phyloP scores from a whole-genome alignment of 2,888 invertebrate genomes.

The Caenorhabditis drosophilae region DNA sequence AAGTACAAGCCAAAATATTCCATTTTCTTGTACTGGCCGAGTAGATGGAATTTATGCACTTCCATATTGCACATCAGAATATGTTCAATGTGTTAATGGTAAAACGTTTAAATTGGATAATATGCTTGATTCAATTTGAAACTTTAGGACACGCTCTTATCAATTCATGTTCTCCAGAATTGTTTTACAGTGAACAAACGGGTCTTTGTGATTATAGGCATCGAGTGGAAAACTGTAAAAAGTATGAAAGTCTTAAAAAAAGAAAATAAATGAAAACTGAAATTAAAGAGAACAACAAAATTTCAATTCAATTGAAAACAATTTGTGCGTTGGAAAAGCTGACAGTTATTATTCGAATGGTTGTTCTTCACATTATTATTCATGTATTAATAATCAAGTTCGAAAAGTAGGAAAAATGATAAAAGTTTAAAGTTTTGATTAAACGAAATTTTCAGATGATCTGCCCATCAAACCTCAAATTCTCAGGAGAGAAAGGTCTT shows the following conservation, averaged over 20 bases:
- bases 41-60: slow-evolving; percentile 49
- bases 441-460: slow-evolving; percentile 15
- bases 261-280: too few species aligned
- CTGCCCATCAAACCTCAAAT: slow-evolving; percentile 37
- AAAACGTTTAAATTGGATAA: too few species aligned
- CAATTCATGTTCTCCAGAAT: slow-evolving; percentile 23
- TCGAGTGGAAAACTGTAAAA: slow-evolving; percentile 31
- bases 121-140: too few species aligned
- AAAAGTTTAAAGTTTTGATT: background rate
- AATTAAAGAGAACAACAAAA: too few species aligned
- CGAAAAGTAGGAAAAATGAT: slow-evolving; percentile 13
- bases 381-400: slow-evolving; percentile 39
- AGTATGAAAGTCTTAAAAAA: too few species aligned
- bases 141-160: slow-evolving; percentile 19
- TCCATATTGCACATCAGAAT: slow-evolving; percentile 39
- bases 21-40: slow-evolving; percentile 17
- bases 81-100: slow-evolving; percentile 46
- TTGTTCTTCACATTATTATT: slow-evolving; percentile 47
- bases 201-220: slow-evolving; percentile 48
- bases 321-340: slow-evolving; percentile 42
- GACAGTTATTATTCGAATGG: slow-evolving; percentile 54
- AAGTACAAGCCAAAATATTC: background rate
- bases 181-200: slow-evolving; percentile 43
- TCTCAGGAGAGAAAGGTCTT: slow-evolving; percentile 11
- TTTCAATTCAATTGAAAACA: slow-evolving; percentile 2